Conservation (phyloP, 2,888 invertebrate genomes). For the Polylopha cassiicola region DNA sequence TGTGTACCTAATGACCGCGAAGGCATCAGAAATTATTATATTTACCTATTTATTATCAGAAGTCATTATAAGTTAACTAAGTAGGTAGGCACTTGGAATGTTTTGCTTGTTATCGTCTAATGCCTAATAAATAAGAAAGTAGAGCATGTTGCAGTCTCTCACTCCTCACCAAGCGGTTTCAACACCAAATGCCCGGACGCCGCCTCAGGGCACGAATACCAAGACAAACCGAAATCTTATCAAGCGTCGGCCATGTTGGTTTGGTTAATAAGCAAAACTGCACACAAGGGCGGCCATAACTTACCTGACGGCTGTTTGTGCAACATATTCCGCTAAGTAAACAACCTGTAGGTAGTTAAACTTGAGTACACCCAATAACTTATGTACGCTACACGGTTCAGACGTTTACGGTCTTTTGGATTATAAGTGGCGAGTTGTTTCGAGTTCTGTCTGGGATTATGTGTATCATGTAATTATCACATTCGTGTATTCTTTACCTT, state of each 20-base stretch:
- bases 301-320: constrained; percentile 67
- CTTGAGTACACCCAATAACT: constrained; percentile 39
- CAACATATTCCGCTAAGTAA: constrained; percentile 55
- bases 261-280: constrained; percentile 75
- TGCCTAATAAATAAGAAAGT: constrained; percentile 22
- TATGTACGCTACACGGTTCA: constrained; percentile 46
- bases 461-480: too few relatives aligned
- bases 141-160: constrained; percentile 37
- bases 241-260: constrained; percentile 69
- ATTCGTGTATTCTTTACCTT: too few relatives aligned
- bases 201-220: constrained; percentile 69
- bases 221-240: constrained; percentile 76
- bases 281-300: constrained; percentile 60
- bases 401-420: constrained; percentile 33
- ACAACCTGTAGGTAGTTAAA: constrained; percentile 35
- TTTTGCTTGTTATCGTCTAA: too few relatives aligned
- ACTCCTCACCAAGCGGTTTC: constrained; percentile 40
- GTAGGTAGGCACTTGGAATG: too few relatives aligned
- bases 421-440: constrained; percentile 25
- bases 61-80: too few relatives aligned
- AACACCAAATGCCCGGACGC: constrained; percentile 63
- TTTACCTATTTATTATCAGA: too few relatives aligned
- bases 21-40: not conserved
- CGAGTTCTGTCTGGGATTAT: too few relatives aligned
- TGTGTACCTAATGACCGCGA: too few relatives aligned